A percentile compares a stretch with the other conserved stretches of the same genome.
Conservation (phyloP, 1,140 invertebrate genomes). For the Drosophila athabasca region DNA sequence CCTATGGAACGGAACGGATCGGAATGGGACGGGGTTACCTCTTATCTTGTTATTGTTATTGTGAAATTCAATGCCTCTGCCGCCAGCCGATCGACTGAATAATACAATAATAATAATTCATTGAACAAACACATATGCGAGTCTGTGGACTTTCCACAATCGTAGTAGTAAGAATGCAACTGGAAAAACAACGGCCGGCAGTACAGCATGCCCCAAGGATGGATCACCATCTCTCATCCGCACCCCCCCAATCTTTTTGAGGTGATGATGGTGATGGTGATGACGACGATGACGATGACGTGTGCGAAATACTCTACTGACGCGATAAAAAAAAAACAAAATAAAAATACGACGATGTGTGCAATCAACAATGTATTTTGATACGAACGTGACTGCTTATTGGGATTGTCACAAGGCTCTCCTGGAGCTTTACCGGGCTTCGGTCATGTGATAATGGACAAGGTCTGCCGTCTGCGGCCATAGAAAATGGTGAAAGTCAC, state of each 20-base stretch:
- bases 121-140: constrained; percentile 47
- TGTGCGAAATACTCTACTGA: constrained; percentile 22
- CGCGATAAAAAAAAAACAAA: constrained; percentile 22
- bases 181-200: constrained; percentile 35
- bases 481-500: constrained; percentile 39
- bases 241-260: constrained; percentile 30
- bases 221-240: not conserved
- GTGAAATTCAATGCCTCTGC: constrained; percentile 55
- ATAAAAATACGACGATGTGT: constrained; percentile 23
- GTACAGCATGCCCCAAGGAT: constrained; percentile 33
- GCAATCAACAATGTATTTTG: constrained; percentile 54
- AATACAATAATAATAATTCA: constrained; percentile 53
- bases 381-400: constrained; percentile 55
- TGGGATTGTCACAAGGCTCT: constrained; percentile 52
- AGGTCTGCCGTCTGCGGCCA: constrained; percentile 25
- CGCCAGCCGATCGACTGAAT: constrained; percentile 39
- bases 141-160: constrained; percentile 10
- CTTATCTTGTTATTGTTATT: constrained; percentile 63
- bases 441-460: constrained; percentile 48
- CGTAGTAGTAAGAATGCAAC: constrained; percentile 29
- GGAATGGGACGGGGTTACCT: not conserved
- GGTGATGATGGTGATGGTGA: constrained; percentile 19
- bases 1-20: no score
- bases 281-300: constrained; percentile 29
- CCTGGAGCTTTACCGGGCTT: constrained; percentile 35